These are phyloP conservation scores for Gallinago paraguaiae DNA, from an alignment of 2,113 vertebrate genomes.

Conservation along the genomic window DNA sequence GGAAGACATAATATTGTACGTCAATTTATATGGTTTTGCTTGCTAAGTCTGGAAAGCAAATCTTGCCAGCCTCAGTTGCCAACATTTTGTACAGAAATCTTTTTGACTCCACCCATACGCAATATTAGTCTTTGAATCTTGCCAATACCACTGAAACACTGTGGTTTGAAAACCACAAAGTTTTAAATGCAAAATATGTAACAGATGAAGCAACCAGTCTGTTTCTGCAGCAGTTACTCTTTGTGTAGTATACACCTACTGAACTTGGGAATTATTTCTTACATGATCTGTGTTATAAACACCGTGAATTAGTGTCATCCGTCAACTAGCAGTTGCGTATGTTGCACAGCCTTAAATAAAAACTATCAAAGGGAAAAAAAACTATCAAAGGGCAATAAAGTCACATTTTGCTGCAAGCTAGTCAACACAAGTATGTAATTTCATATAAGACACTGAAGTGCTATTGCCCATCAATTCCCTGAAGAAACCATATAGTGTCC, in stretches of 20 bases:
- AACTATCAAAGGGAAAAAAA: background rate
- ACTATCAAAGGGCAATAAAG: background rate
- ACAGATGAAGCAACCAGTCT: conserved; percentile 8
- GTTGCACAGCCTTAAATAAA: background rate
- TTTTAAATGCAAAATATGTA: conserved; percentile 8
- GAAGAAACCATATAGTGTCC: background rate
- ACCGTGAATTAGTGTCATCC: background rate
- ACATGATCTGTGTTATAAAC: background rate
- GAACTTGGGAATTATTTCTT: background rate
- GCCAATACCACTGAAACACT: conserved; percentile 32
- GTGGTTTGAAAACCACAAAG: conserved; percentile 29
- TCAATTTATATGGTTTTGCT: background rate
- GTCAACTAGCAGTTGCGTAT: background rate
- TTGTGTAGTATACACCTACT: background rate
- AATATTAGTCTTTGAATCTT: conserved; percentile 17
- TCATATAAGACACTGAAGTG: background rate
- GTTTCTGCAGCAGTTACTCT: background rate
- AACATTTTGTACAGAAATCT: conserved; percentile 22
- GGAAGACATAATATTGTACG: background rate
- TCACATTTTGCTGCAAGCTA: background rate
- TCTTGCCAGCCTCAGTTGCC: background rate
- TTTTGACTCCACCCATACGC: conserved; percentile 30
- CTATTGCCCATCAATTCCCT: background rate
- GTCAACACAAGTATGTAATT: background rate
- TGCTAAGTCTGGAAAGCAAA: conserved; percentile 4